Evolutionary conservation across 2,888 invertebrate genomes (phyloP).

Genomic region (Pseudolycoriella hygida): DNA sequence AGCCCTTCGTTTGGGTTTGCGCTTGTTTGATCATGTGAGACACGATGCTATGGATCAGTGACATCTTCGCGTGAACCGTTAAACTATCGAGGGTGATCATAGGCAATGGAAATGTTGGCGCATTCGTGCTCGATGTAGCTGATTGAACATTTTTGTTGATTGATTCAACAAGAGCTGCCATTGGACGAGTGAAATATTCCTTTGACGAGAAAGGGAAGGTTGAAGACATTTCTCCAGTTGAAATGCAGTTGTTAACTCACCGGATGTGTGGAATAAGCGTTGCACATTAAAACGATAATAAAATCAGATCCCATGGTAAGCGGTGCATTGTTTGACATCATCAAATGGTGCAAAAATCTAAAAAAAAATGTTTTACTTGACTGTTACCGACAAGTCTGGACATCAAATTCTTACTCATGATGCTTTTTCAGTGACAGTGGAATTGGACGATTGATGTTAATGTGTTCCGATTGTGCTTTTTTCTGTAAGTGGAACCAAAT

Average conservation of each 20-base stretch:
- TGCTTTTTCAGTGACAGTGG: slow-evolving; percentile 68
- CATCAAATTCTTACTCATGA: slow-evolving; percentile 47
- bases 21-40: slow-evolving; percentile 65
- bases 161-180: slow-evolving; percentile 81
- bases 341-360: slow-evolving; percentile 72
- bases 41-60: slow-evolving; percentile 61
- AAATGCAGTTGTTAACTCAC: not conserved
- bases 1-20: slow-evolving; percentile 69
- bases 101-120: slow-evolving; percentile 71
- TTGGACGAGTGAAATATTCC: slow-evolving; percentile 77
- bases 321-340: slow-evolving; percentile 47
- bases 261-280: slow-evolving; percentile 81
- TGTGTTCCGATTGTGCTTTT: slow-evolving; percentile 77
- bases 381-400: slow-evolving; percentile 4
- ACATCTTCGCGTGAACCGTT: slow-evolving; percentile 93
- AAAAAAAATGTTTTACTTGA: too few species aligned
- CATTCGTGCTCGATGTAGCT: slow-evolving; percentile 25
- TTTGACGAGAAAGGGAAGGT: slow-evolving; percentile 17
- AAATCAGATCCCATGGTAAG: slow-evolving; percentile 71
- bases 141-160: slow-evolving; percentile 43
- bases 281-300: slow-evolving; percentile 79
- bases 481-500: slow-evolving; percentile 93
- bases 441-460: slow-evolving; percentile 56
- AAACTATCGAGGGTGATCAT: slow-evolving; percentile 87
- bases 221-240: too few species aligned